Percentiles rank a stretch among this genome's conserved stretches.
Evolutionary conservation across 2,113 vertebrate genomes (phyloP).

Genomic region (Accipiter cooperii): DNA sequence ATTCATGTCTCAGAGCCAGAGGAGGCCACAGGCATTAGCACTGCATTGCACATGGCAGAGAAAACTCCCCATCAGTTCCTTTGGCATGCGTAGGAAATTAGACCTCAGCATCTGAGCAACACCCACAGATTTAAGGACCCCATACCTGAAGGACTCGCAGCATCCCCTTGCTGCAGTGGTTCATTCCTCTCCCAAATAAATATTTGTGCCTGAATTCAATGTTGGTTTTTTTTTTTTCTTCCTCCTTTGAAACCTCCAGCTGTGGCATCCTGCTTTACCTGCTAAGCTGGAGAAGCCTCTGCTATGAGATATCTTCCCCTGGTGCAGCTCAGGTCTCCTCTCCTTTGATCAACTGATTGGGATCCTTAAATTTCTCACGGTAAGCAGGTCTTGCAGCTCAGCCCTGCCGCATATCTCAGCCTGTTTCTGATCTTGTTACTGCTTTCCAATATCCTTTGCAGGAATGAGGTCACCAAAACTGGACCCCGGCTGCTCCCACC

Average conservation of each 20-base stretch:
- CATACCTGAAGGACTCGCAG: background rate
- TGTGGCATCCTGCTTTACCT: slow-evolving; percentile 51
- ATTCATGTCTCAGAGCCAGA: slow-evolving; percentile 10
- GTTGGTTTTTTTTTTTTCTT: too few species aligned
- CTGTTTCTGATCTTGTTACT: slow-evolving; percentile 18
- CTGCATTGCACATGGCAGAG: background rate
- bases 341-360: slow-evolving; percentile 50
- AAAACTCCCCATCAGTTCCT: background rate
- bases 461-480: background rate
- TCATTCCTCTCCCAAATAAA: background rate
- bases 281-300: slow-evolving; percentile 47
- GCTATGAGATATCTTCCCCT: slow-evolving; percentile 46
- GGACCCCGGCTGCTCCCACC: background rate
- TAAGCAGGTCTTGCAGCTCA: slow-evolving; percentile 16
- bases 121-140: background rate
- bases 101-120: background rate
- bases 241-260: slow-evolving; percentile 32
- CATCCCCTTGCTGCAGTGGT: background rate
- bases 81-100: background rate
- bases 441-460: background rate
- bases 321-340: slow-evolving; percentile 46
- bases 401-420: background rate
- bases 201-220: background rate
- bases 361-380: slow-evolving; percentile 55
- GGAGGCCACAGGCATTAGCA: background rate